These are phyloP conservation scores for Mactromeris polynyma DNA, from an alignment of 2,888 invertebrate species.

Conservation along the genomic window DNA sequence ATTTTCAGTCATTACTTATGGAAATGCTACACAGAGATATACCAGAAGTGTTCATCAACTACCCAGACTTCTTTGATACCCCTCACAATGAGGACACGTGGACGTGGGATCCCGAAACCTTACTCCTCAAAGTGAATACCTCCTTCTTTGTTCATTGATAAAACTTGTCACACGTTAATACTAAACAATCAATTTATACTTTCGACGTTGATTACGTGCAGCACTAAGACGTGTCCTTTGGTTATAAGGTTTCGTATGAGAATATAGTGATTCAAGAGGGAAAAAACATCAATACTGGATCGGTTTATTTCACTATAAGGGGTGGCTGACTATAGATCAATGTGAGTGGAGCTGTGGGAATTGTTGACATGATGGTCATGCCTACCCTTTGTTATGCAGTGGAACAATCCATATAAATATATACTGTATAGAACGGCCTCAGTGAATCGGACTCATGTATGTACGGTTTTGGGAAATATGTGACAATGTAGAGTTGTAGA, in stretches of 20 bases:
- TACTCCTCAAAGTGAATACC: slow-evolving; percentile 73
- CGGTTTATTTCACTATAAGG: neutral
- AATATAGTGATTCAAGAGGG: neutral
- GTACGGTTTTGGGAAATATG: too few relatives aligned
- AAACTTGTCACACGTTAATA: neutral
- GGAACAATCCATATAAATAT: neutral
- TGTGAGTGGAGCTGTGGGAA: neutral
- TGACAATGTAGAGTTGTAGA: too few relatives aligned
- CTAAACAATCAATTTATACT: neutral
- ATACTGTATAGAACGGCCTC: too few relatives aligned
- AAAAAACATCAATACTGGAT: neutral
- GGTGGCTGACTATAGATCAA: neutral
- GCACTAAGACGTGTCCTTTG: neutral
- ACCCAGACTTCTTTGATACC: slow-evolving; percentile 60
- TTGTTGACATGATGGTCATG: neutral
- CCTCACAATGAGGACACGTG: slow-evolving; percentile 65
- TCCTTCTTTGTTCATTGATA: slow-evolving; percentile 66
- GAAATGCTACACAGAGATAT: slow-evolving; percentile 50
- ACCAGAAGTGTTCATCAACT: slow-evolving; percentile 42
- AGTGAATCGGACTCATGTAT: too few relatives aligned
- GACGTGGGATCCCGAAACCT: slow-evolving; percentile 72
- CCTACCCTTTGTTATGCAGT: neutral
- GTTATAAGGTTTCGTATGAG: neutral
- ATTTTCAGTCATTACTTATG: slow-evolving; percentile 50
- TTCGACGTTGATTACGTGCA: neutral